Evolutionary conservation across 2,113 vertebrate genomes (phyloP).

Genomic region (Eptatretus burgeri): DNA sequence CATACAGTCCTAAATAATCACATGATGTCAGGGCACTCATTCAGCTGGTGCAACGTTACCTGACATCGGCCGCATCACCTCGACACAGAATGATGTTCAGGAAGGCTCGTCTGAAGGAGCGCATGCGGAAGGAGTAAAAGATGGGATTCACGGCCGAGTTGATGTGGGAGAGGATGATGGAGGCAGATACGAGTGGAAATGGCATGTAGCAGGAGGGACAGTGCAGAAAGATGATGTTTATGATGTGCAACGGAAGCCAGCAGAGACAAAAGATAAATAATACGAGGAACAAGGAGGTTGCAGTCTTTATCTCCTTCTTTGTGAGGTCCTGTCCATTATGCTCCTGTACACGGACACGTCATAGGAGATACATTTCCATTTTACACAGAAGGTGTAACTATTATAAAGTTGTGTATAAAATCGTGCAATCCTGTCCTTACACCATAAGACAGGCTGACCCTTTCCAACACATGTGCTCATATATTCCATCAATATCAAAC

Average conservation of each 20-base stretch:
- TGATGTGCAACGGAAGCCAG: constrained; percentile 14
- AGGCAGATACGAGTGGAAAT: background rate
- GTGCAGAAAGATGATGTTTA: constrained; percentile 11
- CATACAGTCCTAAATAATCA: too few species aligned
- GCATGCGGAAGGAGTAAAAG: constrained; percentile 13
- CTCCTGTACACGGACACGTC: background rate
- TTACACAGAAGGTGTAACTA: too few species aligned
- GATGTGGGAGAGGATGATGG: constrained; percentile 13
- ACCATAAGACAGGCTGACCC: too few species aligned
- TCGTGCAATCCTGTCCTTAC: too few species aligned
- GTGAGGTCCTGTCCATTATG: constrained; percentile 2
- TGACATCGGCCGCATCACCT: background rate
- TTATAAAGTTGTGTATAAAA: too few species aligned
- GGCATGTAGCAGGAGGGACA: constrained; percentile 11
- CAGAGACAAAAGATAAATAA: constrained; percentile 12
- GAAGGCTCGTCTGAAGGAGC: constrained; percentile 12
- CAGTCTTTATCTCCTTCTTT: constrained; percentile 11
- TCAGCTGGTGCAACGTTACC: too few species aligned
- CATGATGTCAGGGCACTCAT: too few species aligned
- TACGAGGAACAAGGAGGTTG: constrained; percentile 12
- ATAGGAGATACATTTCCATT: too few species aligned
- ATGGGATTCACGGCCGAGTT: constrained; percentile 15
- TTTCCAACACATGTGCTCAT: too few species aligned
- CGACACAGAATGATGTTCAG: constrained; percentile 18
- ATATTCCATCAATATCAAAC: too few species aligned